These are phyloP conservation scores for Emys orbicularis DNA, from an alignment of 2,797 vertebrate species.

Conservation along the genomic window DNA sequence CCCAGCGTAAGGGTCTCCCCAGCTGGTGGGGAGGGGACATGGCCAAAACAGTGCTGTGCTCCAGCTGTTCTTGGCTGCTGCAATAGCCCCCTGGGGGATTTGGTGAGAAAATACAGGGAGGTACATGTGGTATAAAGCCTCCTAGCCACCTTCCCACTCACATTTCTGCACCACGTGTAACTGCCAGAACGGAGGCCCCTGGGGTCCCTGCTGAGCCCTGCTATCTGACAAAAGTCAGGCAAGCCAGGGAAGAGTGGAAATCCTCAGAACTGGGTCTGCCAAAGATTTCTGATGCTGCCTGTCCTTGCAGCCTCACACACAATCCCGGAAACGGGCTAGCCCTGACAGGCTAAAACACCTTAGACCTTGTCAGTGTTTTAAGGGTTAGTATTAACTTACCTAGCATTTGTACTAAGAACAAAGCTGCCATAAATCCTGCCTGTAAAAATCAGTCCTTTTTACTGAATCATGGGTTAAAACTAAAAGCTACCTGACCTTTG, in stretches of 20 bases:
- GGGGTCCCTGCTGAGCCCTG: background rate
- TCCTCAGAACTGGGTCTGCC: background rate
- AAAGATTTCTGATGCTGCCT: background rate
- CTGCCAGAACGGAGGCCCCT: background rate
- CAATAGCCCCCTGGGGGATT: background rate
- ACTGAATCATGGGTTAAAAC: background rate
- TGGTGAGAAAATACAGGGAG: background rate
- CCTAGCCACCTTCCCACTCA: background rate
- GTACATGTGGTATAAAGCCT: background rate
- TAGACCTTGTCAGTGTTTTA: background rate
- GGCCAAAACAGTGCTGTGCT: background rate
- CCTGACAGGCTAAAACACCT: background rate
- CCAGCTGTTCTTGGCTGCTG: background rate
- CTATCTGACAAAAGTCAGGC: background rate
- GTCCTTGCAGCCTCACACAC: background rate
- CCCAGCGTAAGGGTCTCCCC: accelerated
- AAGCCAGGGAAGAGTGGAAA: background rate
- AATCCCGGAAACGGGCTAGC: background rate
- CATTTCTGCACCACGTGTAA: background rate
- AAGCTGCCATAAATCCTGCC: background rate
- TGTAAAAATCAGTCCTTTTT: background rate
- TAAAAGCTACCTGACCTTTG: background rate
- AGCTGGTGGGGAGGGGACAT: background rate
- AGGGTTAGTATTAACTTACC: background rate
- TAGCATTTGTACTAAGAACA: background rate